phyloP scores from a whole-genome alignment of 2,888 invertebrate species.

The Drosophila kuntzei region DNA sequence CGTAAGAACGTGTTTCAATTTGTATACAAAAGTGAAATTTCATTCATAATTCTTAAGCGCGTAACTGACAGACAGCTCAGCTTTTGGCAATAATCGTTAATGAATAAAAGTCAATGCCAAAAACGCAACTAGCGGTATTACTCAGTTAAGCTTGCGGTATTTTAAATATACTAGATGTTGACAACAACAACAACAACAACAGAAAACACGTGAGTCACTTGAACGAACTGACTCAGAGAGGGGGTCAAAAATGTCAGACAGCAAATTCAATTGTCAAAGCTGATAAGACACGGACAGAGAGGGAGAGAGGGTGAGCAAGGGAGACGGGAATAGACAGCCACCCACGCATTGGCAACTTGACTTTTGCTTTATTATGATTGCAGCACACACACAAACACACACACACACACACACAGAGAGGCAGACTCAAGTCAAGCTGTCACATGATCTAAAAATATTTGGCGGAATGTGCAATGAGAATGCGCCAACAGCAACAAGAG shows the following conservation, averaged over 20 bases:
- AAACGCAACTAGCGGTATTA: slow-evolving; percentile 4
- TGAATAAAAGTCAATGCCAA: slow-evolving; percentile 40
- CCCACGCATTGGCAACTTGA: slow-evolving; percentile 50
- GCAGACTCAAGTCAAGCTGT: slow-evolving; percentile 41
- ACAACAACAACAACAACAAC: no score
- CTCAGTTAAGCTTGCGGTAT: slow-evolving; percentile 32
- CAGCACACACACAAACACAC: slow-evolving; percentile 21
- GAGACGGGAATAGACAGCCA: slow-evolving; percentile 22
- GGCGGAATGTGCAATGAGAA: slow-evolving; percentile 58
- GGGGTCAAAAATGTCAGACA: slow-evolving; percentile 28
- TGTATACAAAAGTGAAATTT: slow-evolving; percentile 46
- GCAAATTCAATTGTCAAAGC: slow-evolving; percentile 49
- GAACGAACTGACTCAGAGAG: slow-evolving; percentile 10
- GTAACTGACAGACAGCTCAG: slow-evolving; percentile 20
- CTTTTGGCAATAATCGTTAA: slow-evolving; percentile 38
- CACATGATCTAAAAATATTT: slow-evolving; percentile 61
- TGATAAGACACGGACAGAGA: slow-evolving; percentile 10
- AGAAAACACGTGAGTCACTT: slow-evolving; percentile 43
- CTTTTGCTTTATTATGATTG: slow-evolving; percentile 58
- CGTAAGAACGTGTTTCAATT: slow-evolving; percentile 52
- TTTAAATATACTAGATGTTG: slow-evolving; percentile 14
- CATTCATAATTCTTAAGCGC: slow-evolving; percentile 56
- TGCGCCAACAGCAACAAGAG: slow-evolving; percentile 27
- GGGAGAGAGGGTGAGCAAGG: slow-evolving; percentile 4
- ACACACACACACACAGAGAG: slow-evolving; percentile 18